Conservation (phyloP, 2,888 invertebrate species). For the Prenolepis imparis region DNA sequence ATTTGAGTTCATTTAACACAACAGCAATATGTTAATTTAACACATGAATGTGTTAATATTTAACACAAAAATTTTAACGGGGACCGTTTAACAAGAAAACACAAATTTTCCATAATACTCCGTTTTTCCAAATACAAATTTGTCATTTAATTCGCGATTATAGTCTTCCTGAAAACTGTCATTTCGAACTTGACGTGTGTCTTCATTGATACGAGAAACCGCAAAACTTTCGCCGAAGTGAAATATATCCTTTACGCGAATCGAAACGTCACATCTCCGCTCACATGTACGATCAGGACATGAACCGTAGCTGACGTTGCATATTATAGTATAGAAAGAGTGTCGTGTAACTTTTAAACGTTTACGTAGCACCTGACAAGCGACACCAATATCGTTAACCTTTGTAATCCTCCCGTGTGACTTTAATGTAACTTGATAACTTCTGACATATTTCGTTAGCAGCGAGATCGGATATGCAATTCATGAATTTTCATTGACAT, state of each 20-base stretch:
- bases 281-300: not conserved
- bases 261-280: constrained; percentile 5
- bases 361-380: constrained; percentile 33
- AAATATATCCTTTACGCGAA: constrained; percentile 8
- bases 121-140: not conserved
- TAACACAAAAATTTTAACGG: too few species aligned
- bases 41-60: too few species aligned
- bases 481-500: not conserved
- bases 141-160: not conserved
- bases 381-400: constrained; percentile 37
- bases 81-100: too few species aligned
- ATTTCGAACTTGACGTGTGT: not conserved
- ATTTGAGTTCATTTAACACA: too few species aligned
- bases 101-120: too few species aligned
- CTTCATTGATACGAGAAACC: not conserved
- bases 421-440: constrained; percentile 34
- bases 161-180: not conserved
- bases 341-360: constrained; percentile 45
- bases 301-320: constrained; percentile 18
- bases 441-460: not conserved
- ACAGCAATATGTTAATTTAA: too few species aligned
- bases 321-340: constrained; percentile 15
- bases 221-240: not conserved
- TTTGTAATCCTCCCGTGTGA: constrained; percentile 17
- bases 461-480: not conserved